Evolutionary conservation across 2,888 invertebrate genomes (phyloP), one percentile per base, ranked within the genome.

Genomic region (Scotopteryx bipunctaria): DNA sequence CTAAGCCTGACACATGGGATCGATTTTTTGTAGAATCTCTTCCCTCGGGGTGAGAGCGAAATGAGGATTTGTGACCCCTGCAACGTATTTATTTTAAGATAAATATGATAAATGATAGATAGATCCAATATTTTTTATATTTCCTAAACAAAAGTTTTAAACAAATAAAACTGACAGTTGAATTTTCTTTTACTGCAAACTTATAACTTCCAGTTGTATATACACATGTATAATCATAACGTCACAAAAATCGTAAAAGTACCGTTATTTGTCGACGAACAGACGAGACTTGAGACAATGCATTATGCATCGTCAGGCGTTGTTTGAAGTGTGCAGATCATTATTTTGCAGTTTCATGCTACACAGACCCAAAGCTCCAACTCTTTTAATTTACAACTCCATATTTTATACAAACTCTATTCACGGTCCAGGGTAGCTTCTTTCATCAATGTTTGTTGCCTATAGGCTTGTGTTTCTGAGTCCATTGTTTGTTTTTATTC

Each of bases 1-100:
- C 54, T 56, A 63, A 64, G 64, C 66, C 55, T 67, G 73, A 73
- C 71, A 67, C 63, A 73, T 73, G 38, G 59, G 61, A 68, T 71
- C 67, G 60, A 61, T 62, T 59, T 62, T 63, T 67, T 66, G 55
- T 54, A 19, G 41, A 56, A 64, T 55, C 51, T 37, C 40, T 45
- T 53, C 66, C 63, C 59, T 51, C 35, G 63, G 64, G 68, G 55
- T 61, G 62, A 29, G 55, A 59, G 55, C 49, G 49, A 60, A 47
- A 51, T 42, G 51, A 40, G 46, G 40, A 61, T 57, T 49, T 58
- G 21, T 54, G 54, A 64, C 59, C 66, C 61, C 66, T 49, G 59
- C 50, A 45, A 16, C 4, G 45, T 48, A 38, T 56, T 55, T 44
- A 21, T 37, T 61, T 59, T 51, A 17, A 42, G 57, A 50, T 59